Base-by-base conservation (phyloP, 2,113 vertebrate genomes). In the Anser brachyrhynchus region DNA sequence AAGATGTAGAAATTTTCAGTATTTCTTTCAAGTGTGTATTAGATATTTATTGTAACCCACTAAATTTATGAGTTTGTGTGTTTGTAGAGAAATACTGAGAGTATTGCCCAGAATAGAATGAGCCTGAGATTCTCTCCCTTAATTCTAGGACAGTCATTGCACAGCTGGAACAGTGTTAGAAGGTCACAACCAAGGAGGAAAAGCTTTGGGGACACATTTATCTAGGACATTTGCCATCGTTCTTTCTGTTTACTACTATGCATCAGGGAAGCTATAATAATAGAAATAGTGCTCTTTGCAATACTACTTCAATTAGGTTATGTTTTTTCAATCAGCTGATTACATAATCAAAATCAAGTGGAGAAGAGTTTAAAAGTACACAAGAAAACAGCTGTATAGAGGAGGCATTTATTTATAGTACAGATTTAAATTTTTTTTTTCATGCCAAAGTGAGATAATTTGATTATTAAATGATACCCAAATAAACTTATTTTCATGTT, bases 111-210 rank as follows among this genome's bases (percentile, higher is more conserved):
- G 73, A 92, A 89, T 18, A 89, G 77, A 70, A 58, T 58, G 59
- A 66, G 35, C 69, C 26, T 33, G 73, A 67, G 74, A 44, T 74
- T 89, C 44, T 84, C 39, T 88, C 64, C 51, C 26, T 91, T 92
- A 84, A 84, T 95, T 74, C 89, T 84, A 31, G 59, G 28, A 51
- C 81, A 93, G 55, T 61, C 88, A 73, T 29, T 89, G 84, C 95
- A 92, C 87, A 96, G 85, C 96, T 96, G 92, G 74, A 91, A 91
- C 71, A 90, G 88, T 49, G 82, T 94, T 85, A 93, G 77, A 91
- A 94, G 78, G 92, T 91, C 92, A 89, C 57, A 77, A 28, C 46
- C 84, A 44, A 96, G 89, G 75, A 95, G 44, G 25, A 18, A 90
- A 62, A 83, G 77, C 65, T 91, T 71, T 41, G 0, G 0, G 77